Base-by-base conservation (phyloP, 2,888 invertebrate species). In the Oxytorus armatus region DNA sequence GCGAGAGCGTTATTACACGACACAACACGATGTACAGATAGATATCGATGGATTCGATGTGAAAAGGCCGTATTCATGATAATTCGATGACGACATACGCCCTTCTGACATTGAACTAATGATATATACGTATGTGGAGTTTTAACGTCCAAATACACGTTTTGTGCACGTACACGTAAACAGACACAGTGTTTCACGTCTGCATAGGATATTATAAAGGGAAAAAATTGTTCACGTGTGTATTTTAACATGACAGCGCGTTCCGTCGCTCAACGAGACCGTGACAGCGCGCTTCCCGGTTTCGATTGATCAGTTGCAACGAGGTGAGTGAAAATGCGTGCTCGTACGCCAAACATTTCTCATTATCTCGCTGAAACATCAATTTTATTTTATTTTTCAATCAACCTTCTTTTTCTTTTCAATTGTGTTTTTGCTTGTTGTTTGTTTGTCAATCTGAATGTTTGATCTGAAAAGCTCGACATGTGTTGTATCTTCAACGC, bases 271-370 rank as follows among this genome's bases (percentile, higher is more conserved):
- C 14, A n/a, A n/a, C 25, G 11, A 68, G 61, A 68, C 72, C 72
- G 76, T 80, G 76, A 80, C 80, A 80, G 72, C 66, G 69, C 36
- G 76, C 68, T 80, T 66, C 42, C 76, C 80, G 80, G 72, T 68
- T 80, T 73, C 76, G 79, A 72, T 76, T 61, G 21, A 72, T 23
- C 68, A 68, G 72, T 61, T 76, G 29, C 61, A 72, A 72, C 47
- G 49, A 80, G 80, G 79, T 79, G 42, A 72, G 80, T 73, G 4
- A 36, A 33, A 44, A 23, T 16, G n/a, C 42, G 42, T 39, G 36
- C 42, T 29, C 29, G 11, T 55, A 25, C 8, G 14, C 23, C 2
- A 16, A 63, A 14, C 23, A 0, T 1, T 14, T 42, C 23, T 44
- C 25, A 10, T 25, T 59, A 59, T 59, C 5, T 14, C 42, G 18